Evolutionary conservation across 2,888 invertebrate species (phyloP).

Genomic region (Marronus borbonicus): DNA sequence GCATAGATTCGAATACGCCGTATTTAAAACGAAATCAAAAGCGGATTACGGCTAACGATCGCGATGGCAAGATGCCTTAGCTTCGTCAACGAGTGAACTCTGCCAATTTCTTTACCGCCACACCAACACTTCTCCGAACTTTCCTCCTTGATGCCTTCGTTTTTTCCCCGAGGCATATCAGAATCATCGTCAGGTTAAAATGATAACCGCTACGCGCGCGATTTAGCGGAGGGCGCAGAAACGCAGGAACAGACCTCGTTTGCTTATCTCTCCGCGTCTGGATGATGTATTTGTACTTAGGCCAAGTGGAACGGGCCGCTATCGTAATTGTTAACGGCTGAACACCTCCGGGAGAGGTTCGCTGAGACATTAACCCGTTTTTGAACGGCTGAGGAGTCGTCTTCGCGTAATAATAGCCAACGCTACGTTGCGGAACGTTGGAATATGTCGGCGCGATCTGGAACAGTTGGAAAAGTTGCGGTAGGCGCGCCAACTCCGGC

Average conservation of each 20-base stretch:
- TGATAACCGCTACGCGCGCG: conserved; percentile 5
- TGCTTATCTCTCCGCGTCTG: conserved; percentile 30
- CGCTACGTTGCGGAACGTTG: conserved; percentile 3
- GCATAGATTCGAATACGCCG: background rate
- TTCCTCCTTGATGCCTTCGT: background rate
- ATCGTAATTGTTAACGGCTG: conserved; percentile 50
- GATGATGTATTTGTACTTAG: conserved; percentile 48
- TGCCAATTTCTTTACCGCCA: background rate
- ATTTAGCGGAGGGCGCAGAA: conserved; percentile 19
- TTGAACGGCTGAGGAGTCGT: background rate
- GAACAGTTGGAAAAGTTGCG: conserved; percentile 39
- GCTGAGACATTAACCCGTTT: conserved; percentile 34
- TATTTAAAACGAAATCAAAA: conserved; percentile 42
- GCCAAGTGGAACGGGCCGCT: conserved; percentile 36
- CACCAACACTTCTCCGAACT: background rate
- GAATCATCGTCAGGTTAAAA: background rate
- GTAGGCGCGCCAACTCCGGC: conserved; percentile 32
- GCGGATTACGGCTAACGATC: conserved; percentile 25
- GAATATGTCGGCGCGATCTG: conserved; percentile 9
- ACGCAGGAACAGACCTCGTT: conserved; percentile 33
- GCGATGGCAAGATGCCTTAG: background rate
- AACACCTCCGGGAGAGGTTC: conserved; percentile 32
- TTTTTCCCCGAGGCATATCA: background rate
- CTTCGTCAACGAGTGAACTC: conserved; percentile 12
- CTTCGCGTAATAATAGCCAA: conserved; percentile 7